A percentile compares a stretch with the other conserved stretches of the same genome.
These are phyloP conservation scores for Leiothrix lutea DNA, from an alignment of 2,113 vertebrate species.

Conservation along the genomic window DNA sequence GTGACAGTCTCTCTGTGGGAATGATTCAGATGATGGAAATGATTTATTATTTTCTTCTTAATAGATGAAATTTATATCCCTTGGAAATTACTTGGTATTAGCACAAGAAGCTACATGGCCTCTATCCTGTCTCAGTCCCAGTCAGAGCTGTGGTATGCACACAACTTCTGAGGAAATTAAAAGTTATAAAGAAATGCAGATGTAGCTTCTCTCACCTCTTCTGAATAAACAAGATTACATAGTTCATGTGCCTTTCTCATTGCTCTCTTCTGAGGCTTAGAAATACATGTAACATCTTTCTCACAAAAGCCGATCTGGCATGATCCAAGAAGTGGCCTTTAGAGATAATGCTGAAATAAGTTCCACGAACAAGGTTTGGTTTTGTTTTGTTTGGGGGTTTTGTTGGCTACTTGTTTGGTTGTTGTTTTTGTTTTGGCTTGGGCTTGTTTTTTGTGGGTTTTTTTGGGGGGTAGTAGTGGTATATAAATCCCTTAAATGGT, in stretches of 20 bases:
- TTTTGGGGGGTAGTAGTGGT: not conserved
- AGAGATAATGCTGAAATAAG: not conserved
- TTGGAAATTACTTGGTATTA: not conserved
- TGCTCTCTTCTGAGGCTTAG: not conserved
- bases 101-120: not conserved
- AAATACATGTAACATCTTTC: not conserved
- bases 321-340: not conserved
- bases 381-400: not conserved
- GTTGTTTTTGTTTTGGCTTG: not conserved
- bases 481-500: not conserved
- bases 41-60: not conserved
- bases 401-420: not conserved
- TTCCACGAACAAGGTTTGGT: not conserved
- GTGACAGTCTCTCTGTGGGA: not conserved
- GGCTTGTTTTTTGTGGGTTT: not conserved
- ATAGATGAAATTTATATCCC: not conserved
- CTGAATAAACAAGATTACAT: not conserved
- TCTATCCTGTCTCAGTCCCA: not conserved
- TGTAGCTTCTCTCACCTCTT: not conserved
- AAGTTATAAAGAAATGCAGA: not conserved
- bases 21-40: not conserved
- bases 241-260: not conserved
- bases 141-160: not conserved
- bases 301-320: not conserved
- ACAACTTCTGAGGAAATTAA: not conserved